Conservation (phyloP, 2,888 invertebrate genomes). For the Thymelicus lineola region DNA sequence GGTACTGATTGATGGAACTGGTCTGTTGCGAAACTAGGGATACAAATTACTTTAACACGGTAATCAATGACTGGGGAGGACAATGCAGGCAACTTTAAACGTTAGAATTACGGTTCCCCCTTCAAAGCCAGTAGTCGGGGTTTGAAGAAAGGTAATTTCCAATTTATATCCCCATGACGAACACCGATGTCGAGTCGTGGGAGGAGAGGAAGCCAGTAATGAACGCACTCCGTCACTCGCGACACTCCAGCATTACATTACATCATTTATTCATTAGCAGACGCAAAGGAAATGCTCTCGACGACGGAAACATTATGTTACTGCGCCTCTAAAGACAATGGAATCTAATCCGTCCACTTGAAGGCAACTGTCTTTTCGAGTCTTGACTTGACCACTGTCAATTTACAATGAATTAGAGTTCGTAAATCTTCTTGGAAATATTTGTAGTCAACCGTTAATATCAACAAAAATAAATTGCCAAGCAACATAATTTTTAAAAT, state of each 20-base stretch:
- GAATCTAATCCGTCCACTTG: conserved; percentile 28
- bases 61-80: too few relatives aligned
- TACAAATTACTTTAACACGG: too few relatives aligned
- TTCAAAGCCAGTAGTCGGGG: background rate
- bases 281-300: conserved; percentile 47
- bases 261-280: conserved; percentile 53
- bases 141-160: conserved; percentile 1
- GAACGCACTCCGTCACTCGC: conserved; percentile 43
- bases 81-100: too few relatives aligned
- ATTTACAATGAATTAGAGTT: conserved; percentile 10
- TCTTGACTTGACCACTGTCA: conserved; percentile 14
- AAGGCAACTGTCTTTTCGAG: conserved; percentile 10
- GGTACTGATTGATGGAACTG: too few relatives aligned
- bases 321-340: conserved; percentile 44
- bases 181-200: conserved; percentile 24
- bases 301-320: conserved; percentile 51
- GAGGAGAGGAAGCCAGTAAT: conserved; percentile 55
- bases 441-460: too few relatives aligned
- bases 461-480: too few relatives aligned
- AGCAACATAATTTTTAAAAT: too few relatives aligned
- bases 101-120: too few relatives aligned
- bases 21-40: too few relatives aligned
- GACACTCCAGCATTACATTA: conserved; percentile 47
- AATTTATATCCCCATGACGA: conserved; percentile 12
- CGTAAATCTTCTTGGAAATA: background rate